These are phyloP conservation scores for Protomyctophum bolini DNA, from an alignment of 2,113 vertebrate species.

Conservation along the genomic window DNA sequence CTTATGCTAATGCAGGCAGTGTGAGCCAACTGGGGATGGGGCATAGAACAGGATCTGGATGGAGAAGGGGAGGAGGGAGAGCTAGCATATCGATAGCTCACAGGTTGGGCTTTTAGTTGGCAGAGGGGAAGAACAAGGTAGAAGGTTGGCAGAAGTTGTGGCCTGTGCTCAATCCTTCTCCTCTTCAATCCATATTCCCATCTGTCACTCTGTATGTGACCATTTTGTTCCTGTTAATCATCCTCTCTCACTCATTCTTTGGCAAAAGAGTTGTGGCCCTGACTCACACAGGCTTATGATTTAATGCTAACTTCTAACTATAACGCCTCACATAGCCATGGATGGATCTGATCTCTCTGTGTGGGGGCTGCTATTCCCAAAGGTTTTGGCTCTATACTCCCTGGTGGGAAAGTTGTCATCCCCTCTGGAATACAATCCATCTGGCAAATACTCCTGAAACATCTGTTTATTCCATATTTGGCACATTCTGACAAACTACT, in stretches of 20 bases:
- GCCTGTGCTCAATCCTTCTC: no score
- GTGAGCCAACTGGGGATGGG: constrained; percentile 59
- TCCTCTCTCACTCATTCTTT: no score
- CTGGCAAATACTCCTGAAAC: constrained; percentile 46
- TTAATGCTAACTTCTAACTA: background rate
- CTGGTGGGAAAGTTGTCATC: constrained; percentile 59
- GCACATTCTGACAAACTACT: constrained; percentile 15
- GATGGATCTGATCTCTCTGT: no score
- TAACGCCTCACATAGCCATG: no score
- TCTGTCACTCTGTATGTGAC: no score
- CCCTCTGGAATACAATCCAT: constrained; percentile 61
- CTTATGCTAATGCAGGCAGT: constrained; percentile 65
- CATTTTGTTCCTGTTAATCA: no score
- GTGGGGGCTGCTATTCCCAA: constrained; percentile 36
- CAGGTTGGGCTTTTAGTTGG: background rate
- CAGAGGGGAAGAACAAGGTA: background rate
- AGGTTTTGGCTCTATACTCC: constrained; percentile 42
- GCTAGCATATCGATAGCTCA: background rate
- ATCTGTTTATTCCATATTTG: constrained; percentile 14
- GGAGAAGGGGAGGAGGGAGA: constrained; percentile 11
- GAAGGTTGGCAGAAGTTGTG: background rate
- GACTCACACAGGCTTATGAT: constrained; percentile 32
- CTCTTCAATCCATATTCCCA: no score
- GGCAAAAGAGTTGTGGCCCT: background rate
- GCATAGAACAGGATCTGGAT: constrained; percentile 31